These are phyloP conservation scores for Drosophila tanythrix DNA, from an alignment of 2,888 invertebrate species.

Conservation along the genomic window DNA sequence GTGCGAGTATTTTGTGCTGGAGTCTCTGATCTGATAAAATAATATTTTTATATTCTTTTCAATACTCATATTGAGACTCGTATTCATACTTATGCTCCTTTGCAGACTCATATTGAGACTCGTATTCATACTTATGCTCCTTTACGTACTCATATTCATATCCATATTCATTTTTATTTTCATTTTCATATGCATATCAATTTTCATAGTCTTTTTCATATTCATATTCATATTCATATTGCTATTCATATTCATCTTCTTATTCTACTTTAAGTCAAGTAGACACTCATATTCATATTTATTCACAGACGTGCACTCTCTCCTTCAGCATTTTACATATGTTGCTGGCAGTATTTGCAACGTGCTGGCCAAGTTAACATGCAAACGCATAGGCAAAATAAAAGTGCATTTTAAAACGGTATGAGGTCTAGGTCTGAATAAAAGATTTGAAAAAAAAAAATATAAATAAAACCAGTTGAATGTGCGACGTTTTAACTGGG, in stretches of 20 bases:
- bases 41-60: neutral
- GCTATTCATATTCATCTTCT: neutral
- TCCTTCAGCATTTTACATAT: neutral
- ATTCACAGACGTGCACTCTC: neutral
- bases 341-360: neutral
- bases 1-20: no score
- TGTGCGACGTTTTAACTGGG: slow-evolving; percentile 20
- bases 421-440: slow-evolving; percentile 22
- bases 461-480: slow-evolving; percentile 48
- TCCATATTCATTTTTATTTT: neutral
- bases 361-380: neutral
- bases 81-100: neutral
- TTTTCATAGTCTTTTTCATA: neutral
- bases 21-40: neutral
- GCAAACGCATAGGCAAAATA: slow-evolving; percentile 19
- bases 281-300: neutral
- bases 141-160: neutral
- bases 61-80: neutral
- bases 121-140: neutral
- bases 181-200: neutral
- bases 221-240: no score
- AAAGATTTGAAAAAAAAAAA: neutral
- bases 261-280: neutral
- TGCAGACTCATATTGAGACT: neutral
- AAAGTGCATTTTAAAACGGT: slow-evolving; percentile 27